These are phyloP conservation scores for Galemys pyrenaicus DNA, from an alignment of 2,113 vertebrate species.

Conservation along the genomic window DNA sequence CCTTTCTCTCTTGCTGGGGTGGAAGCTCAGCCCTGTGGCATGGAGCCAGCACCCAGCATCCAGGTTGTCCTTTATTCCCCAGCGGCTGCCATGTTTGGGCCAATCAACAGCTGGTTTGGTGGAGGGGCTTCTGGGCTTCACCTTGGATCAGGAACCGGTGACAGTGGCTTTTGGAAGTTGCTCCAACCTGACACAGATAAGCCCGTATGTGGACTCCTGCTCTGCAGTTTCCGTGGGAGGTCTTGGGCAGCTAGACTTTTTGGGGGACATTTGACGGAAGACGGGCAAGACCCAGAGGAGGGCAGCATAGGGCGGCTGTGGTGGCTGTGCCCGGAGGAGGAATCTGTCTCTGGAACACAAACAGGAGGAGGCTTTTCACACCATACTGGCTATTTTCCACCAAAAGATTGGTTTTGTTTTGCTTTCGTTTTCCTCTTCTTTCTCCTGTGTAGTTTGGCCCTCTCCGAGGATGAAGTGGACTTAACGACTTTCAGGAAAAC, in stretches of 20 bases:
- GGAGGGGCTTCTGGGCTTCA: background rate
- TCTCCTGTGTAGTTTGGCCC: background rate
- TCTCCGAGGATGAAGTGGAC: background rate
- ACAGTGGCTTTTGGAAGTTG: background rate
- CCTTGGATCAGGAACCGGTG: background rate
- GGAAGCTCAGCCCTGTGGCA: background rate
- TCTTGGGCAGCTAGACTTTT: background rate
- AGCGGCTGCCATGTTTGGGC: background rate
- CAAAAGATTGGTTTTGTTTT: slow-evolving; percentile 43
- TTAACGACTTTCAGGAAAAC: slow-evolving; percentile 50
- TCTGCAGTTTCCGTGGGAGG: background rate
- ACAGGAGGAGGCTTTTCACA: slow-evolving; percentile 26
- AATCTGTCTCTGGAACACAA: too few relatives aligned
- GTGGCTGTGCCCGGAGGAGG: too few relatives aligned
- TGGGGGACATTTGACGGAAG: background rate
- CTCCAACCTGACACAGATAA: background rate
- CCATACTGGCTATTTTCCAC: background rate
- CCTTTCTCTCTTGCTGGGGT: background rate
- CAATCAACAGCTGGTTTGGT: background rate
- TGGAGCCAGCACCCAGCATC: background rate
- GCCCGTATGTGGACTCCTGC: background rate
- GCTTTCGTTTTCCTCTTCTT: slow-evolving; percentile 44
- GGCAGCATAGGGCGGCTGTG: too few relatives aligned
- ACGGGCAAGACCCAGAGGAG: background rate
- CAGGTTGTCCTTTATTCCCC: background rate